Evolutionary conservation across 2,113 vertebrate species (phyloP), one percentile per base, ranked within the genome.

Genomic region (Labeo catla): DNA sequence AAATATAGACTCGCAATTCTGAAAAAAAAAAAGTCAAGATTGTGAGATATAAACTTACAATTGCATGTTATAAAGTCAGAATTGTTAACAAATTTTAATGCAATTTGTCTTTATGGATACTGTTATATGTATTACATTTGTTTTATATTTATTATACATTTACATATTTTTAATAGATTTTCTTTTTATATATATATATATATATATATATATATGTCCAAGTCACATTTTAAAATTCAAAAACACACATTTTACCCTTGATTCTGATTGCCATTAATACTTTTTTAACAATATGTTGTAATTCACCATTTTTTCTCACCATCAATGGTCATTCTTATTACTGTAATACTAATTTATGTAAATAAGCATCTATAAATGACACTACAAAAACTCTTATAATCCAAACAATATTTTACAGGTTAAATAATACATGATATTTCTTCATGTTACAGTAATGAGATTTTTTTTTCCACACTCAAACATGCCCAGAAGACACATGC

Each of bases 401-500:
- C 8, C 36, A 76, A 23, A 74, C 0, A 23, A 74, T 74, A 23
- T 19, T 74, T 45, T 12, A 74, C 4, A 13, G 43, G n/a, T 49
- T 28, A 49, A 74, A 80, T 23, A 80, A 61, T 12, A 45, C 57
- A 13, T 43, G 21, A 63, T 13, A 21, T 49, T 52, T 68, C n/a
- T 65, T 49, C 43, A 52, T 47, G 19, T 54, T 28, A 21, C 19
- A 28, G 59, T 47, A 54, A 70, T 57, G 43, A 54, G 21, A 28
- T 52, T 12, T 80, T 28, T 70, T 21, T 10, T 50, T 63, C 43
- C 7, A 79, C 47, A 36, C 47, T 19, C 66, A 43, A 52, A 45
- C 23, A 34, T 49, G 39, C 52, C 19, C 19, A 6, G 15, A 76
- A 87, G 85, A 87, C 79, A 72, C 77, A 84, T 78, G 61, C 86